A percentile compares a stretch with the other conserved stretches of the same genome.
Conservation (phyloP, 1,140 invertebrate species). For the Megalonaias nervosa region DNA sequence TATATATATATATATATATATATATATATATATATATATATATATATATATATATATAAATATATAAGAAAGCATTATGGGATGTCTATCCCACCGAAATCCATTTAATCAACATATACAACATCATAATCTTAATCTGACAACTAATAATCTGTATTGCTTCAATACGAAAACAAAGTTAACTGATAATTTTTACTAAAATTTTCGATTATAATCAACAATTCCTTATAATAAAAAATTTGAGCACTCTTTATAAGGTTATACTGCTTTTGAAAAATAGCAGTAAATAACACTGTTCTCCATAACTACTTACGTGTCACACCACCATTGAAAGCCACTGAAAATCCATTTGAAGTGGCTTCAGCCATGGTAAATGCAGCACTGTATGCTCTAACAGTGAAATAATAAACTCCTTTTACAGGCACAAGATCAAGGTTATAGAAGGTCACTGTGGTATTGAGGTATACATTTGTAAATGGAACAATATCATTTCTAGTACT, state of each 20-base stretch:
- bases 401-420: slow-evolving; percentile 38
- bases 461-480: slow-evolving; percentile 43
- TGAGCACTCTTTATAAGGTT: neutral
- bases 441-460: slow-evolving; percentile 43
- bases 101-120: too few species aligned
- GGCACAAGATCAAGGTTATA: slow-evolving; percentile 37
- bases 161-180: too few species aligned
- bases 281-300: neutral
- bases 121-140: too few species aligned
- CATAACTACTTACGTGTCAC: slow-evolving; percentile 25
- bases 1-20: too few species aligned
- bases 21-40: too few species aligned
- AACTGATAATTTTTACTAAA: too few species aligned
- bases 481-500: slow-evolving; percentile 47
- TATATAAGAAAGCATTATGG: neutral
- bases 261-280: neutral
- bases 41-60: too few species aligned
- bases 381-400: slow-evolving; percentile 50
- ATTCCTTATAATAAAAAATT: too few species aligned
- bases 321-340: slow-evolving; percentile 38
- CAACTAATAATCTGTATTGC: too few species aligned
- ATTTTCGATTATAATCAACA: too few species aligned
- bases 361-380: slow-evolving; percentile 26
- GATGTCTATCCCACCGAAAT: neutral
- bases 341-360: slow-evolving; percentile 51